Evolutionary conservation across 2,113 vertebrate genomes (phyloP).

Genomic region (Cichladusa arquata): DNA sequence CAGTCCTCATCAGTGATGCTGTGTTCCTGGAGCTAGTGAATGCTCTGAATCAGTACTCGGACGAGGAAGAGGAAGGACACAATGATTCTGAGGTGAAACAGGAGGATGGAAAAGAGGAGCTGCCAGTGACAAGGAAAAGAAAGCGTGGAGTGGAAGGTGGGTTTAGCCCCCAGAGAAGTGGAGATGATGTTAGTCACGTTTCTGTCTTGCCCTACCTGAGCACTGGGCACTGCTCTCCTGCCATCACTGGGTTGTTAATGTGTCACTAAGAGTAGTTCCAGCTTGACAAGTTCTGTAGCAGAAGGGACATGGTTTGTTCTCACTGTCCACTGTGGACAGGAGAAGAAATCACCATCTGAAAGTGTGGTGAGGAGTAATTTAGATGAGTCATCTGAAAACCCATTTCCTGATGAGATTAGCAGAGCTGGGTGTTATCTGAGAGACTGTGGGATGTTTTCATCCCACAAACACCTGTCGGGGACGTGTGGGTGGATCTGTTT

Average conservation of each 20-base stretch:
- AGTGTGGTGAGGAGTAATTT: neutral
- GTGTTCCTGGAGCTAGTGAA: constrained; percentile 96
- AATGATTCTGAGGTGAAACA: constrained; percentile 72
- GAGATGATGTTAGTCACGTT: fast-evolving
- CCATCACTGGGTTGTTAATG: neutral
- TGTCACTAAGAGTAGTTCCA: fast-evolving
- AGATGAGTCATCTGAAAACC: neutral
- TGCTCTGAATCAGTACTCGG: constrained; percentile 89
- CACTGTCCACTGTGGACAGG: neutral
- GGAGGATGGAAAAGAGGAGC: constrained; percentile 77
- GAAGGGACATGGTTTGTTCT: neutral
- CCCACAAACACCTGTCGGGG: neutral
- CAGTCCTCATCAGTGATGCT: constrained; percentile 92
- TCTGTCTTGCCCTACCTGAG: neutral
- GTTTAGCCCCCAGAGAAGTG: neutral
- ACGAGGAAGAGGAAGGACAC: constrained; percentile 89
- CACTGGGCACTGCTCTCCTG: neutral
- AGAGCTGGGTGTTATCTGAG: neutral
- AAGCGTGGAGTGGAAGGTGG: constrained; percentile 74
- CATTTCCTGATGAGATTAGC: neutral
- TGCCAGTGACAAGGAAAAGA: constrained; percentile 78
- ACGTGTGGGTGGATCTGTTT: neutral
- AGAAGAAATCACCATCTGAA: neutral
- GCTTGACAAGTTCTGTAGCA: neutral
- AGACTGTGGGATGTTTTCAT: neutral